Conservation (phyloP, 2,888 invertebrate species). For the Pecten maximus region DNA sequence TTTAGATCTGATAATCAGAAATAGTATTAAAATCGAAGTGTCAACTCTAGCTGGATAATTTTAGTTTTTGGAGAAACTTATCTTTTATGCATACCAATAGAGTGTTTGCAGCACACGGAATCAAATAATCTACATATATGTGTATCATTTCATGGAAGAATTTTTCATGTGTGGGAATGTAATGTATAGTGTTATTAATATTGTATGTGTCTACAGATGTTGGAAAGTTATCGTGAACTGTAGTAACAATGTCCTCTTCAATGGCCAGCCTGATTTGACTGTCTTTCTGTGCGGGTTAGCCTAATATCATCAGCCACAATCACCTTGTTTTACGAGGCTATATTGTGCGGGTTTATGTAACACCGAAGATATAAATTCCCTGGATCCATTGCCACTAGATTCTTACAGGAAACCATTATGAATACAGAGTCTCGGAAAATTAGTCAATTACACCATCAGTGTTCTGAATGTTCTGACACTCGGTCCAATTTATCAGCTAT, state of each 20-base stretch:
- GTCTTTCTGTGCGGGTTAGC: slow-evolving; percentile 20
- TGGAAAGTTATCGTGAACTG: not conserved
- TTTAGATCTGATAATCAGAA: not conserved
- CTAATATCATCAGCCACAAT: not conserved
- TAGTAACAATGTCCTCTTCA: not conserved
- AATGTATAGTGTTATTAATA: not conserved
- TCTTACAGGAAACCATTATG: not conserved
- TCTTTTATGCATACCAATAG: not conserved
- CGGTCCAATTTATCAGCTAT: not conserved
- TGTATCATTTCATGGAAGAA: not conserved
- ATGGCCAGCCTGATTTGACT: not conserved
- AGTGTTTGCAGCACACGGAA: not conserved
- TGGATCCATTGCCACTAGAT: not conserved
- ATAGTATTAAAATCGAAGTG: not conserved
- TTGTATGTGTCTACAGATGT: not conserved
- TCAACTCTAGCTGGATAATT: not conserved
- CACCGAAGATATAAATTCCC: not conserved
- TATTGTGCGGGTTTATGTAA: slow-evolving; percentile 17
- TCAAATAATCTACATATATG: not conserved
- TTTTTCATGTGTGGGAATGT: not conserved
- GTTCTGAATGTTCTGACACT: not conserved
- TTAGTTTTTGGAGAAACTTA: not conserved
- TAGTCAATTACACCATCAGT: not conserved
- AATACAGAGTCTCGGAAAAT: not conserved
- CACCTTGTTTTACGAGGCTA: not conserved